Evolutionary conservation across 1,140 invertebrate genomes (phyloP), one percentile per base, ranked within the genome.

Genomic region (Goniozus legneri): DNA sequence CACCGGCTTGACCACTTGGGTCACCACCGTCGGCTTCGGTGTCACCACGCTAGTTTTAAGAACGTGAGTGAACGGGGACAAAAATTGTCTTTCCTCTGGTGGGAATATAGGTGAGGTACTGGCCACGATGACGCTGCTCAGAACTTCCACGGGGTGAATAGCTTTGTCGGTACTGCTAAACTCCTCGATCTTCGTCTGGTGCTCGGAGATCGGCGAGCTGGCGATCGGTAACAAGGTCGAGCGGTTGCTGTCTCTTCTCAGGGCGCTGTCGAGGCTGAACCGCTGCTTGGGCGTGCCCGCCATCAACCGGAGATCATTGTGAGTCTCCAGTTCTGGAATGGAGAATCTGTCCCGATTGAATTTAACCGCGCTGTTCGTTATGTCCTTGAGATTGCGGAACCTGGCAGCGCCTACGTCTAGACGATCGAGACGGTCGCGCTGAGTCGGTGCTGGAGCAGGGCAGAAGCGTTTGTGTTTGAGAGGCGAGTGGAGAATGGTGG

Each of bases 261-360:
- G 13, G 32, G 68, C 67, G 44, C 71, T 74, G 41, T 74, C 71
- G 4, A 73, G 33, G 18, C 71, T 74, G 32, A 64, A 74, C 35
- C 71, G 58, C 27, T 73, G 71, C 24, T 74, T 74, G 0, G 71
- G 71, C 0, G 67, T 71, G 0, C 71, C 70, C 2, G 66, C 69
- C 2, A 74, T 72, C 15, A 69, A 32, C 21, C 54, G 58, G 8
- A 74, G 41, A 35, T 74, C 71, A 45, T 73, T 74, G 19, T 71
- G 61, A 4, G 70, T 73, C 24, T 74, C 69, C 0, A 74, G 30
- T 24, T 74, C 71, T 1, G 71, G 71, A 22, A 74, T 74, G 0
- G 71, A 74, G 32, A 67, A 74, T 18, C 71, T 44, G 10, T 74
- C 71, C 0, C 71, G 58, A 41, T 71, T 72, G 34, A 69, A 71